Base-by-base conservation (phyloP, 1,140 invertebrate genomes). In the Oncopeltus fasciatus region DNA sequence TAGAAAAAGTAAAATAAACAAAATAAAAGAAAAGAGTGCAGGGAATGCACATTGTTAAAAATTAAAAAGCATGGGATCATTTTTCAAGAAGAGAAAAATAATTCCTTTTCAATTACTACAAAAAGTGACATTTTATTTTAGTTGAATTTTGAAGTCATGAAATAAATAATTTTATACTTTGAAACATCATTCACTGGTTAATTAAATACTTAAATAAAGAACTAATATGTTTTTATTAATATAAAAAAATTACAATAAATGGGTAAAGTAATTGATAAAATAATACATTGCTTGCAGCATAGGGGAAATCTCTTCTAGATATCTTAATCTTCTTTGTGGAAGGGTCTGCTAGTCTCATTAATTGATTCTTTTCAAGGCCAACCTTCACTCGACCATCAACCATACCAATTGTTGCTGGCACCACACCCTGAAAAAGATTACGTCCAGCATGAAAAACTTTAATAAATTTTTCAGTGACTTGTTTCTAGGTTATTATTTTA, bases 361-460 rank as follows among this genome's bases (percentile, higher is more conserved):
- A 71, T 68, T 91, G 79, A 5, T 80, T 70, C 12, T 72, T 56
- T 2, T 75, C 77, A 1, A 95, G 71, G 29, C 95, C 96, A 16
- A 97, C 83, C 68, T 84, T 83, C 3, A 98, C 75, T 67, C 83
- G 79, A 0, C 95, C 95, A 68, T 87, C 76, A 2, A 98, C 67
- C 46, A 99, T 83, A 3, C 85, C 93, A 67, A 98, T 86, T 2
- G 95, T 98, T 0, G 95, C 95, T 51, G 96, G 95, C n/a, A 86
- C 73, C n/a, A 83, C 88, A 51, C 88, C 90, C 81, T 92, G 69
- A 43, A 72, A 72, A 66, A 69, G 20, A 56, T 62, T n/a, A n/a
- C n/a, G n/a, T n/a, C n/a, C n/a, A n/a, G n/a, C n/a, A 28, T 31
- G 2, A 60, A 2, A 60, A 8, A 16, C 9, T 14, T 38, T 20